Conservation (phyloP, 2,888 invertebrate species). For the Noctua comes region DNA sequence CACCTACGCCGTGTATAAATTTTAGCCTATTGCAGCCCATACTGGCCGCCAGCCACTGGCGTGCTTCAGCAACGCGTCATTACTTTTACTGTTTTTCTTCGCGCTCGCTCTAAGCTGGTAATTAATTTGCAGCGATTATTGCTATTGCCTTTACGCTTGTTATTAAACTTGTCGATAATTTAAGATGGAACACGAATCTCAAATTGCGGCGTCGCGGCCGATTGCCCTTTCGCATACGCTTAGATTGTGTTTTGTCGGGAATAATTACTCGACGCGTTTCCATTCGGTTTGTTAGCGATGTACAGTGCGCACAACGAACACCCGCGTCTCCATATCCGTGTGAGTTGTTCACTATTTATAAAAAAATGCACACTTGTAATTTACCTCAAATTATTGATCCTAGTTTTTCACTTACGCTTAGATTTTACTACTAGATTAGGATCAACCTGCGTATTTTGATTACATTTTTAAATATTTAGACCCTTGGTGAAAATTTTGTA, state of each 20-base stretch:
- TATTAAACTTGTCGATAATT: slow-evolving; percentile 89
- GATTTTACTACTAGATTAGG: neutral
- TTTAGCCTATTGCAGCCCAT: slow-evolving; percentile 82
- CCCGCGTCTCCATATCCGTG: slow-evolving; percentile 78
- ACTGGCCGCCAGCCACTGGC: slow-evolving; percentile 66
- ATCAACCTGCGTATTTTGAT: neutral
- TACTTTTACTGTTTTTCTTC: slow-evolving; percentile 84
- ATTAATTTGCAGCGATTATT: slow-evolving; percentile 88
- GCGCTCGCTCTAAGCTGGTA: slow-evolving; percentile 80
- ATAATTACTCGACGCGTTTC: slow-evolving; percentile 79
- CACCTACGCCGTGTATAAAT: slow-evolving; percentile 79
- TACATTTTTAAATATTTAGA: neutral
- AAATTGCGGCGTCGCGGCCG: slow-evolving; percentile 86
- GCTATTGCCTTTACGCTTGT: slow-evolving; percentile 86
- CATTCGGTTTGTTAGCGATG: slow-evolving; percentile 83
- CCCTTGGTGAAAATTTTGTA: neutral
- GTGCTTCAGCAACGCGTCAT: slow-evolving; percentile 76
- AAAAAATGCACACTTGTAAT: slow-evolving; percentile 6
- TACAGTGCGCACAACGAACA: slow-evolving; percentile 78
- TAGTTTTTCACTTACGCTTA: slow-evolving; percentile 5
- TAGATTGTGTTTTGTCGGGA: slow-evolving; percentile 82
- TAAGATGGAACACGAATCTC: slow-evolving; percentile 87
- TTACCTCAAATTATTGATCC: slow-evolving; percentile 5
- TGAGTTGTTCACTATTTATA: slow-evolving; percentile 73
- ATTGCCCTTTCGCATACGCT: slow-evolving; percentile 82